These are phyloP conservation scores for Tenebrio molitor DNA, from an alignment of 1,140 invertebrate genomes.

Conservation along the genomic window DNA sequence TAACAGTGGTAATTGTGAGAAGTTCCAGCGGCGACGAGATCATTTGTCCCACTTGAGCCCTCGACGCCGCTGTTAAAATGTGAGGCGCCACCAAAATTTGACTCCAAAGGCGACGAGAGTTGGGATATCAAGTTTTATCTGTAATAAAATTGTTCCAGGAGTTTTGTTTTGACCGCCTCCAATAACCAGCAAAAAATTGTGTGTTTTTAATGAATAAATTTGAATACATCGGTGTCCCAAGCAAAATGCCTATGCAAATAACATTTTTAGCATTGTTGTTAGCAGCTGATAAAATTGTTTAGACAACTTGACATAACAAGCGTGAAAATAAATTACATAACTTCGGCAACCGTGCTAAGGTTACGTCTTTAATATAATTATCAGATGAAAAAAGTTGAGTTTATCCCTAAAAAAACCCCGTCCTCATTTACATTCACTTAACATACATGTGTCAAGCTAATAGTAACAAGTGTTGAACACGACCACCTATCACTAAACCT, in stretches of 20 bases:
- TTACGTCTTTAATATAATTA: neutral
- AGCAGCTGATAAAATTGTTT: slow-evolving; percentile 3
- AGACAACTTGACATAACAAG: slow-evolving; percentile 4
- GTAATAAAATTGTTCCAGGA: too few species aligned
- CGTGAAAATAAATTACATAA: slow-evolving; percentile 7
- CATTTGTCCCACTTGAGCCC: too few species aligned
- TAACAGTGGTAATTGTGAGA: neutral
- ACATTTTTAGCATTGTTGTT: slow-evolving; percentile 4
- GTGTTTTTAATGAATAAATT: slow-evolving; percentile 6
- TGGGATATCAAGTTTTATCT: too few species aligned
- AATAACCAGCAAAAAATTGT: neutral
- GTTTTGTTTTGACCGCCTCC: neutral
- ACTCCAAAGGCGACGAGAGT: too few species aligned
- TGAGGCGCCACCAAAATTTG: too few species aligned
- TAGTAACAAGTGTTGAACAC: neutral
- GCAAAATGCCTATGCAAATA: neutral
- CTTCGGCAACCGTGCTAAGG: neutral
- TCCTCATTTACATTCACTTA: slow-evolving; percentile 2
- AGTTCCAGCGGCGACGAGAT: too few species aligned
- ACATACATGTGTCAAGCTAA: neutral
- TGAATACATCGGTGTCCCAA: neutral
- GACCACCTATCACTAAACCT: neutral
- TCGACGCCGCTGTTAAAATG: too few species aligned
- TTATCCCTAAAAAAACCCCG: neutral
- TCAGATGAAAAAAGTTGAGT: neutral